phyloP scores from a whole-genome alignment of 2,797 vertebrate species.

The Tokudaia muenninki region DNA sequence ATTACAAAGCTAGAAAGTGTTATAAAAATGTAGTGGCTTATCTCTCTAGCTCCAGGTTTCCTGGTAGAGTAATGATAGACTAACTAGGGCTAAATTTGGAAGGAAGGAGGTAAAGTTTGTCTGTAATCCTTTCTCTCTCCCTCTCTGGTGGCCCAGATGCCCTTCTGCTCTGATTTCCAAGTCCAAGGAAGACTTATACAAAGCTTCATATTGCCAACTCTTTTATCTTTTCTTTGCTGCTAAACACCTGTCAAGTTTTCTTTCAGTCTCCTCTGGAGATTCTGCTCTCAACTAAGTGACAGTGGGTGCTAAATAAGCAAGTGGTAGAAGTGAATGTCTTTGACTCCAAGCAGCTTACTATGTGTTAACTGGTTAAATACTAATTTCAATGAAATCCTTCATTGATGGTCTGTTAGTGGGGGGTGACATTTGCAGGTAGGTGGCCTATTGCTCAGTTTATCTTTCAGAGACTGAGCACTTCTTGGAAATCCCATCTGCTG shows the following conservation, averaged over 20 bases:
- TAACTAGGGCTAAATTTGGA: slow-evolving; percentile 63
- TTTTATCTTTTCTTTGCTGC: slow-evolving; percentile 40
- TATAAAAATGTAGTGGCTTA: slow-evolving; percentile 68
- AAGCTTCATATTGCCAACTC: not conserved
- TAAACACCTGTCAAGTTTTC: slow-evolving; percentile 53
- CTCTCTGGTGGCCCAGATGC: not conserved
- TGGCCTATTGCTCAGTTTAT: slow-evolving; percentile 58
- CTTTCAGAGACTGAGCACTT: slow-evolving; percentile 58
- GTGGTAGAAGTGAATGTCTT: slow-evolving; percentile 37
- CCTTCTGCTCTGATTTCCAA: slow-evolving; percentile 5
- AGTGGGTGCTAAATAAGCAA: slow-evolving; percentile 65
- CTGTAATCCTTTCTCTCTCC: slow-evolving; percentile 41
- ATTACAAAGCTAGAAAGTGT: slow-evolving; percentile 70
- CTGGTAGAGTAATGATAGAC: slow-evolving; percentile 63
- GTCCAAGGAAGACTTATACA: not conserved
- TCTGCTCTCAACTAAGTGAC: slow-evolving; percentile 28
- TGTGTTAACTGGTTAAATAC: slow-evolving; percentile 52
- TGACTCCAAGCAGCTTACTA: slow-evolving; percentile 25
- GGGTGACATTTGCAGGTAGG: slow-evolving; percentile 46
- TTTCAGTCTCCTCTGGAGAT: slow-evolving; percentile 3
- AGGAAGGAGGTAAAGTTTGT: slow-evolving; percentile 42
- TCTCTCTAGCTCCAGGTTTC: slow-evolving; percentile 59
- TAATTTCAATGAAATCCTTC: slow-evolving; percentile 61
- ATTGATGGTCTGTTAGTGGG: slow-evolving; percentile 29
- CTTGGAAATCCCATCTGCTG: slow-evolving; percentile 71